Base-by-base conservation (phyloP, 2,113 vertebrate genomes). In the Pollachius pollachius region DNA sequence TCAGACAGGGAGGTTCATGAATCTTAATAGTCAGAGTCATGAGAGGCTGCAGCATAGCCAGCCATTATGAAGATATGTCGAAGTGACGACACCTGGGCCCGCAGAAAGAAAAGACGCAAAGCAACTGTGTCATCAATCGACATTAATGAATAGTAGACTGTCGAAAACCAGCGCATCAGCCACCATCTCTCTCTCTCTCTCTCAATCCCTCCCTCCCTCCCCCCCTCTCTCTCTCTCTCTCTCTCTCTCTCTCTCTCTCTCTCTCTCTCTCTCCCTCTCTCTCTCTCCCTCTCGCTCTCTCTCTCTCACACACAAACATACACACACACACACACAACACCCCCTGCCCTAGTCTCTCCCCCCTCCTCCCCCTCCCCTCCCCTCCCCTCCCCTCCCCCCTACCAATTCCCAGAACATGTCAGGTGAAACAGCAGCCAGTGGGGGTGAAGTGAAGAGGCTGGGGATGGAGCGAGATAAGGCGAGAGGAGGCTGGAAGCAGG, bases 21-120 rank as follows among this genome's bases (percentile, higher is more conserved):
- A 90, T 90, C 87, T 89, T 87, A 80, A 90, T 89, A 79, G 87
- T 86, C 88, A 87, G 72, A 83, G 82, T 13, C 41, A 82, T 81
- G 83, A 80, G 76, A 87, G 75, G 77, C 69, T 58, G 74, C 77
- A 63, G 59, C 76, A 64, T 69, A 76, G 83, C 70, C 52, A 60
- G 79, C 69, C 27, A 23, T 75, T 75, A 75, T 74, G 62, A 66
- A 82, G 76, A 84, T 75, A 72, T 67, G 79, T 84, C 79, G 79
- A 67, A 62, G 5, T 81, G 79, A 81, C 68, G 77, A 87, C 77
- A 73, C 57, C 70, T 52, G 71, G 81, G 64, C 21, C 65, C 81
- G 86, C 79, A 70, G 77, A 81, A 78, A 84, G 82, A 84, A 48
- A 48, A 48, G 41, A 48, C 41, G 41, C 41, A 30, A 30, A 30